Conservation (phyloP, 2,888 invertebrate genomes). For the Dynastes hyllus region DNA sequence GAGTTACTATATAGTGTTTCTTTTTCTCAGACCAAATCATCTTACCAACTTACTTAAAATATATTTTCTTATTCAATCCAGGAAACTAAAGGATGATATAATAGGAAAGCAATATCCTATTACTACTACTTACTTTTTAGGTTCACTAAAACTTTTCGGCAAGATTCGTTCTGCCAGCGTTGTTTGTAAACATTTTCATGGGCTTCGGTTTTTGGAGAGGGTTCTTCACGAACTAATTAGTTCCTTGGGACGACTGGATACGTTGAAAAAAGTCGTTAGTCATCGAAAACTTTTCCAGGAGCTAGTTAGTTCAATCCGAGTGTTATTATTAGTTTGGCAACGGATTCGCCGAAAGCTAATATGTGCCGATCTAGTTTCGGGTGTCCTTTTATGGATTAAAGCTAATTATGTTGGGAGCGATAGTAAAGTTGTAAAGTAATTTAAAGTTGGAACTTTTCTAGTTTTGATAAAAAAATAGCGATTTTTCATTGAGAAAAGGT, state of each 20-base stretch:
- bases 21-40: too few relatives aligned
- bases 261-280: constrained; percentile 3
- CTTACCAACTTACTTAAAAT: too few relatives aligned
- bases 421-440: too few relatives aligned
- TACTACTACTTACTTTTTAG: background rate
- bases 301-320: background rate
- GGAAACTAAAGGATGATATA: too few relatives aligned
- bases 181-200: constrained; percentile 21
- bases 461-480: too few relatives aligned
- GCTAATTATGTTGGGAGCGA: background rate
- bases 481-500: too few relatives aligned
- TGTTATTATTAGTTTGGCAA: constrained; percentile 1
- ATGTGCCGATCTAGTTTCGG: background rate
- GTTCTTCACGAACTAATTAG: constrained; percentile 28
- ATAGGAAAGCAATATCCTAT: too few relatives aligned
- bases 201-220: constrained; percentile 12
- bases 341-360: background rate
- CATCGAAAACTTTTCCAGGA: background rate
- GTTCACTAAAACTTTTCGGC: background rate
- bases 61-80: too few relatives aligned
- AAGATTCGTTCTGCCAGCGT: background rate
- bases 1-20: too few relatives aligned
- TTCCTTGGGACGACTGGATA: constrained; percentile 10
- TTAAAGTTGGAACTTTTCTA: too few relatives aligned
- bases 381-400: too few relatives aligned